phyloP scores from a whole-genome alignment of 2,888 invertebrate genomes.

The Busseola fusca region DNA sequence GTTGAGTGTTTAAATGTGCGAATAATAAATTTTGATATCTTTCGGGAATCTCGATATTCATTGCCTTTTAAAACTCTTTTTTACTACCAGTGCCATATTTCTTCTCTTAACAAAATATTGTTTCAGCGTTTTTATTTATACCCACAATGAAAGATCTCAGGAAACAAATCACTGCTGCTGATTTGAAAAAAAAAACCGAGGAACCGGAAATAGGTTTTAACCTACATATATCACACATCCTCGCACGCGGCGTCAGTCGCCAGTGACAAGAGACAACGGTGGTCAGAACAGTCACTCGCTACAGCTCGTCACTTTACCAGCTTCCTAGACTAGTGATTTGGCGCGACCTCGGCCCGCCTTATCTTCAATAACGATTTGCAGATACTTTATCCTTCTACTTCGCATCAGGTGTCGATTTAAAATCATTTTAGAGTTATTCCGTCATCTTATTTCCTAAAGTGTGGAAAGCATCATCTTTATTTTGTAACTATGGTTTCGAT shows the following conservation, averaged over 20 bases:
- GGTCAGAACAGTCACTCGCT: conserved; percentile 27
- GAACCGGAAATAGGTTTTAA: not conserved
- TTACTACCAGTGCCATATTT: too few species aligned
- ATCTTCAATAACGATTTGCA: conserved; percentile 68
- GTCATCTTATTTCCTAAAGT: conserved; percentile 54
- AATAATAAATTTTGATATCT: too few species aligned
- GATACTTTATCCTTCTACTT: conserved; percentile 65
- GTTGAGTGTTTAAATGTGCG: too few species aligned
- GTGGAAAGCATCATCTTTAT: conserved; percentile 54
- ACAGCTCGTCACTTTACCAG: conserved; percentile 22
- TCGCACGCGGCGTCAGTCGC: not conserved
- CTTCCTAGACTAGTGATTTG: conserved; percentile 64
- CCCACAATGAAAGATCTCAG: not conserved
- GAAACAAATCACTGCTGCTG: not conserved
- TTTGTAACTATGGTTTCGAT: conserved; percentile 50
- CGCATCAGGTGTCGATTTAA: conserved; percentile 69
- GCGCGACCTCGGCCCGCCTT: conserved; percentile 72
- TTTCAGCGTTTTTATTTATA: too few species aligned
- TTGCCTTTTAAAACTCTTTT: too few species aligned
- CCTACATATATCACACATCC: not conserved
- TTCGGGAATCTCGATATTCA: too few species aligned
- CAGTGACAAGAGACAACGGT: not conserved
- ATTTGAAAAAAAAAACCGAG: not conserved
- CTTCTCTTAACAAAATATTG: too few species aligned
- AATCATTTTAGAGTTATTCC: conserved; percentile 62